Evolutionary conservation across 2,888 invertebrate genomes (phyloP), one percentile per base, ranked within the genome.

Genomic region (Desoria tigrina): DNA sequence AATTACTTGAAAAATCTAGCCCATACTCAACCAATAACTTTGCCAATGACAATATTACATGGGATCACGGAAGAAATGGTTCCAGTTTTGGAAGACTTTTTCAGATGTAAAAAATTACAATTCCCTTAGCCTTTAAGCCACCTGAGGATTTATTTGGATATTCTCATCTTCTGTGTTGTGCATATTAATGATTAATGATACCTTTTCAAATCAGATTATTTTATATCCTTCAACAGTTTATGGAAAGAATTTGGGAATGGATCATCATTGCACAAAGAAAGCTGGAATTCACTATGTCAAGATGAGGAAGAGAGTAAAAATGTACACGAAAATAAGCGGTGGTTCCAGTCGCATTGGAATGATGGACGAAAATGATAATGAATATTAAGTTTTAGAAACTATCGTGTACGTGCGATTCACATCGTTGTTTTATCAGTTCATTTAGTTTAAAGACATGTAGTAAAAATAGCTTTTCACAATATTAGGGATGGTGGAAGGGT

Each of bases 21-120:
- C 2, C 42, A 69, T 23, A 68, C 61, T 45, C 73, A 73, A 45
- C 49, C 69, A 2, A 51, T 67, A 2, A 67, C 66, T 21, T 42
- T 69, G 4, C 73, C 73, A 4, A 55, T 73, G 4, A 67, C 73
- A 1, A 42, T 73, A 24, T 61, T 69, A 32, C 63, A 72, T 28
- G 54, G 61, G 24, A 61, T 69, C 18, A 57, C 61, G 14, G 61
- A 65, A 39, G 65, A 72, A 59, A 61, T 67, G 49, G 59, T 59
- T 16, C 69, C 69, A 16, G 61, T 69, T 42, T 18, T 72, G n/a
- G 64, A 69, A 21, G 66, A 65, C 42, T 42, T 67, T 2, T 66
- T 59, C 42, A 37, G 53, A 49, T 69, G 71, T 69, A 62, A 60
- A 16, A 11, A 32, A 11, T 21, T 11, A 42, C 23, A 18, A 42